Evolutionary conservation across 2,113 vertebrate species (phyloP), one percentile per base, ranked within the genome.

Genomic region (Nothoprocta pentlandii): DNA sequence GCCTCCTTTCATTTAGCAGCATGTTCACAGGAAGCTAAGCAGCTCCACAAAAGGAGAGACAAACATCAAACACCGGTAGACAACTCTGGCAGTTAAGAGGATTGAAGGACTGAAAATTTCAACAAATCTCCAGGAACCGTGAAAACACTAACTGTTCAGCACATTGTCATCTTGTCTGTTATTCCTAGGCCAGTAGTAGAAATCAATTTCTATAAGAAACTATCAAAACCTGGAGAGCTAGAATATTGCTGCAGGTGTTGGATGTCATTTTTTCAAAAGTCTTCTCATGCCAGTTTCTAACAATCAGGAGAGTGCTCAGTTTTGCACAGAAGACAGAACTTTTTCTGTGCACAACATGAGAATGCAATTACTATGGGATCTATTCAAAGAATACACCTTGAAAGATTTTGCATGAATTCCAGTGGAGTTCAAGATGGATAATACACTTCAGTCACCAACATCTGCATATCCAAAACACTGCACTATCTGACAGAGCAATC

Each of bases 381-480:
- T 81, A 89, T 92, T 94, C 92, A 93, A 90, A 89, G 68, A 84
- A 86, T 5, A 58, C 53, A 71, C 75, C 69, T 89, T 62, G 61
- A 91, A 95, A 95, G 74, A 53, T 86, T 86, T 74, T 59, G 74
- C 62, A 87, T 66, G 93, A 94, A 94, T 94, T 93, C 77, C 92
- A 90, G 80, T 47, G 53, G 34, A 68, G n/a, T 69, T 93, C 77
- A 95, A 88, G 90, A 95, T 49, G 39, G 85, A 44, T 93, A 83
- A 88, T 53, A 41, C 70, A 68, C 66, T 93, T 93, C 80, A 89
- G 77, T 73, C 23, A 0, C 66, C 61, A 88, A 68, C 69, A 94
- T 92, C 90, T 95, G 90, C 95, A 95, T 94, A 89, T 62, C 89
- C 91, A 85, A 93, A 95, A 93, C 82, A 54, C 75, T 46, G 53